Evolutionary conservation across 2,797 vertebrate genomes (phyloP).

Genomic region (Pangasius krempfi): DNA sequence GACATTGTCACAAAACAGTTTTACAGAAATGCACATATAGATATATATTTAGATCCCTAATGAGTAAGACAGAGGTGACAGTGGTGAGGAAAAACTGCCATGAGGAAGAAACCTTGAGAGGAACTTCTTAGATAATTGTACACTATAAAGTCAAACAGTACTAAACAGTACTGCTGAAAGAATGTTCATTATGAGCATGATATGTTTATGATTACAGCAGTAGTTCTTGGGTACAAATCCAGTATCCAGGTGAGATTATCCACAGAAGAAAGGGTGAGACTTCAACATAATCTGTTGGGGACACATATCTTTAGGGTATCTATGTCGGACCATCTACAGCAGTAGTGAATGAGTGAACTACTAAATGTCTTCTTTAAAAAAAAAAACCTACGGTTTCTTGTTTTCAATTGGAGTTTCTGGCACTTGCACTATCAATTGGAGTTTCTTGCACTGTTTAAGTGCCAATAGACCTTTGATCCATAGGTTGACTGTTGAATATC

Average conservation of each 20-base stretch:
- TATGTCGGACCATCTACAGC: background rate
- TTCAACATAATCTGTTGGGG: background rate
- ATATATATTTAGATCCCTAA: background rate
- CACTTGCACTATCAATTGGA: background rate
- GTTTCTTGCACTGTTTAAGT: background rate
- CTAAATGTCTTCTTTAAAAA: background rate
- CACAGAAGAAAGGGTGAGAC: background rate
- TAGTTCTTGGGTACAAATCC: background rate
- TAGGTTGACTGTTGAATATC: background rate
- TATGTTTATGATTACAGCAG: background rate
- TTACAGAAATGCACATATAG: background rate
- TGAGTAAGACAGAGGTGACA: background rate
- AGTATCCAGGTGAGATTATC: background rate
- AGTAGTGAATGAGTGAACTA: background rate
- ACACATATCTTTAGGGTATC: background rate
- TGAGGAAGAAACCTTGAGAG: background rate
- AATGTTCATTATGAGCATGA: background rate
- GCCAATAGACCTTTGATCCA: constrained; percentile 36
- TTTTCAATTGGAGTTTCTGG: background rate
- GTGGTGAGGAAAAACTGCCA: background rate
- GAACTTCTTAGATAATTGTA: background rate
- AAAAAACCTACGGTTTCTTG: too few relatives aligned
- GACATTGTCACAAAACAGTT: background rate
- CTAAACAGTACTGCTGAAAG: too few relatives aligned
- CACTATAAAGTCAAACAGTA: background rate